phyloP scores from a whole-genome alignment of 2,113 vertebrate species.

The Notarius lentiginosus region DNA sequence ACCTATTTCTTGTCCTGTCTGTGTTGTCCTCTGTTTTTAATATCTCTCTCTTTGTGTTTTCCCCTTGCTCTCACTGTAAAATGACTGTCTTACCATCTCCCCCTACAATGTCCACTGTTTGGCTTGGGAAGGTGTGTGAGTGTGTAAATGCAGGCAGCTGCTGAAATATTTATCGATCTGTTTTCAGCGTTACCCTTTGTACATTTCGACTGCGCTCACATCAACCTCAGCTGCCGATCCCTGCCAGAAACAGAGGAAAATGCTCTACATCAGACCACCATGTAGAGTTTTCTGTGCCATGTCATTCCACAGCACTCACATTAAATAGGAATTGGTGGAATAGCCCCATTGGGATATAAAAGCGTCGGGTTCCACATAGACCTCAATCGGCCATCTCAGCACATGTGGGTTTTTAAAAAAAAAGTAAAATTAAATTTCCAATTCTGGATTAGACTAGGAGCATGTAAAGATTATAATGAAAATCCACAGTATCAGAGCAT shows the following conservation, averaged over 20 bases:
- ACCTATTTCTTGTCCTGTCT: conserved; percentile 42
- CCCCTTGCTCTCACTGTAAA: conserved; percentile 2
- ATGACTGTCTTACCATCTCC: not conserved
- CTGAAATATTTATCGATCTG: conserved; percentile 83
- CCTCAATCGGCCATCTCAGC: not conserved
- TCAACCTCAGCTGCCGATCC: not conserved
- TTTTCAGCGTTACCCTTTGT: conserved; percentile 67
- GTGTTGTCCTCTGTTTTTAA: not conserved
- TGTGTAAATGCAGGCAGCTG: conserved; percentile 63
- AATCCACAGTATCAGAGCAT: not conserved
- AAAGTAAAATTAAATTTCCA: not conserved
- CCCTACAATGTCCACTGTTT: not conserved
- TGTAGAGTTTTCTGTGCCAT: not conserved
- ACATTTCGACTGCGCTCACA: conserved; percentile 31
- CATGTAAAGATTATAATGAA: not conserved
- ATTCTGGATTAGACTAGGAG: not conserved
- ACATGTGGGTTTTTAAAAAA: not conserved
- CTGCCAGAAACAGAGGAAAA: conserved; percentile 34
- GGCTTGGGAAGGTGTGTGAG: conserved; percentile 18
- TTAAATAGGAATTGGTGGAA: conserved; percentile 11
- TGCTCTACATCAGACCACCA: not conserved
- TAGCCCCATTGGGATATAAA: not conserved
- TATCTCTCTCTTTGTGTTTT: conserved; percentile 45
- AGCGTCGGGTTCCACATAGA: not conserved
- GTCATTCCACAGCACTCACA: conserved; percentile 6